Evolutionary conservation across 2,113 vertebrate species (phyloP).

Genomic region (Lota lota): DNA sequence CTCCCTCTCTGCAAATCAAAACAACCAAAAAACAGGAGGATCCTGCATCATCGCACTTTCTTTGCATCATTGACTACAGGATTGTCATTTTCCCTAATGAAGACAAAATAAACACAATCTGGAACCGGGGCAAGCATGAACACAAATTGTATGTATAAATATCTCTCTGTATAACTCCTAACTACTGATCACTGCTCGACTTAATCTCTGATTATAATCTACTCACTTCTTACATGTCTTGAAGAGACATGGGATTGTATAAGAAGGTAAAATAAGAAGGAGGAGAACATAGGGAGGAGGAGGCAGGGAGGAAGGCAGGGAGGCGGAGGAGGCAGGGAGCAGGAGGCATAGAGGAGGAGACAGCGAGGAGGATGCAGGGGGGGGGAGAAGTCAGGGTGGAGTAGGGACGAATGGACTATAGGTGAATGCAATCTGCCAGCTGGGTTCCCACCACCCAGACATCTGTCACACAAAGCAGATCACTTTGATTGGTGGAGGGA

Average conservation of each 20-base stretch:
- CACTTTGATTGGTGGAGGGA: constrained; percentile 64
- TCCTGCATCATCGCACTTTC: neutral
- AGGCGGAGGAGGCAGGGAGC: neutral
- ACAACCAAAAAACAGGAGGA: neutral
- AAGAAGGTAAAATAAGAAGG: too few relatives aligned
- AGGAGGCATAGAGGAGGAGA: neutral
- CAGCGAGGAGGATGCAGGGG: neutral
- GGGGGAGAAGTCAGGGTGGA: constrained; percentile 9
- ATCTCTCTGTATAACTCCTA: too few relatives aligned
- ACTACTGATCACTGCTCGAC: too few relatives aligned
- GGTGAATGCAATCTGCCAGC: constrained; percentile 51
- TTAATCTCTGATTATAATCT: too few relatives aligned
- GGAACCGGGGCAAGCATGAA: too few relatives aligned
- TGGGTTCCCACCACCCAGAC: constrained; percentile 56
- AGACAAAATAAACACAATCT: too few relatives aligned
- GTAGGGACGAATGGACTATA: constrained; percentile 8
- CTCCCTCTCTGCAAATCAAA: constrained; percentile 1
- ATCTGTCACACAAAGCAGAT: constrained; percentile 70
- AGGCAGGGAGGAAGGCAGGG: neutral
- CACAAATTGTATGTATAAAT: too few relatives aligned
- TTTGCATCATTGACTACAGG: too few relatives aligned
- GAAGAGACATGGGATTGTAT: too few relatives aligned
- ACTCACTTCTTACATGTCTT: too few relatives aligned
- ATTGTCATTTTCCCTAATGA: too few relatives aligned
- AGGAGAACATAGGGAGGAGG: too few relatives aligned